A percentile compares a stretch with the other conserved stretches of the same genome.
Evolutionary conservation across 2,888 invertebrate genomes (phyloP).

Genomic region (Leptopterna dolabrata): DNA sequence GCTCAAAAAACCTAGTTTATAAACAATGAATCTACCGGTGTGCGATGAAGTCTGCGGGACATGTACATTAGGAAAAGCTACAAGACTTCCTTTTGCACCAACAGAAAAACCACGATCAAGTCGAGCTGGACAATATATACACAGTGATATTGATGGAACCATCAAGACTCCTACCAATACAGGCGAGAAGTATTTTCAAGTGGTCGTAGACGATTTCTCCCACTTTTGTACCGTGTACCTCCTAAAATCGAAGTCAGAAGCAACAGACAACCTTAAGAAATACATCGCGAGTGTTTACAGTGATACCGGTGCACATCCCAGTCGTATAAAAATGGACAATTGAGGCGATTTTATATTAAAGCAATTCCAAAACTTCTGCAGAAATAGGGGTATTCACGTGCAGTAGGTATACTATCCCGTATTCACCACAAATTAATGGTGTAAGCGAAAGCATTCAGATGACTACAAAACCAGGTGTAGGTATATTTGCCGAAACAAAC

Average conservation of each 20-base stretch:
- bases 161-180: background rate
- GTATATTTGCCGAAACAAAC: constrained; percentile 18
- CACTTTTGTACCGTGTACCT: background rate
- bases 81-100: constrained; percentile 5
- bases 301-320: background rate
- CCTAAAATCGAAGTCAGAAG: background rate
- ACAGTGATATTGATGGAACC: constrained; percentile 14
- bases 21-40: background rate
- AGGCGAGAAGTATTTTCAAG: constrained; percentile 4
- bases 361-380: background rate
- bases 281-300: background rate
- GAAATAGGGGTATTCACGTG: background rate
- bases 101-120: background rate
- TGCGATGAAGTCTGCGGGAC: background rate
- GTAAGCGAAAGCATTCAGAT: background rate
- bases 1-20: background rate
- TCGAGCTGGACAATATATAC: background rate
- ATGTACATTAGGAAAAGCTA: constrained; percentile 35
- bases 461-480: constrained; percentile 6
- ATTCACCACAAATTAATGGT: background rate
- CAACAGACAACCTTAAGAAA: constrained; percentile 11
- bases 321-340: background rate
- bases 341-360: constrained; percentile 15
- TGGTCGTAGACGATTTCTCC: constrained; percentile 30
- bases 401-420: background rate